A percentile compares a stretch with the other conserved stretches of the same genome.
These are phyloP conservation scores for Serinus canaria DNA, from an alignment of 2,113 vertebrate genomes.

Conservation along the genomic window DNA sequence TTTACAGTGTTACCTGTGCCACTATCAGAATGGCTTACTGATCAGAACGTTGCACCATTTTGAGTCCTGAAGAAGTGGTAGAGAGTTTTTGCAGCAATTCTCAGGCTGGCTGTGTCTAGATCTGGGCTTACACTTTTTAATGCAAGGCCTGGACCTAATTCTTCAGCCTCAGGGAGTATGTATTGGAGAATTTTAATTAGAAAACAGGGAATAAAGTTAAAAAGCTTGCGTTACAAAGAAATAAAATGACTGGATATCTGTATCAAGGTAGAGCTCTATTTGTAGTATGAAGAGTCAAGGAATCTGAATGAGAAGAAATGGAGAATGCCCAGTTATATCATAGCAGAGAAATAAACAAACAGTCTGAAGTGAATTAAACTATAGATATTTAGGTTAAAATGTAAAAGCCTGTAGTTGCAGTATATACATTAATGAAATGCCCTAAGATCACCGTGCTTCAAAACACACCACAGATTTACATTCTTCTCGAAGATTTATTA, in stretches of 20 bases:
- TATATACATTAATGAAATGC: neutral
- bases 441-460: neutral
- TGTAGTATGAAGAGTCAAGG: neutral
- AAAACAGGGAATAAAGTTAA: neutral
- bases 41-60: neutral
- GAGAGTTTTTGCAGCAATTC: neutral
- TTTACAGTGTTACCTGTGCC: neutral
- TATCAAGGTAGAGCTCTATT: neutral
- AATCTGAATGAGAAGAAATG: slow-evolving; percentile 11
- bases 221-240: neutral
- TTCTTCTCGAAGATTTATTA: neutral
- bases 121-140: neutral
- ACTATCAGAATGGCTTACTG: neutral
- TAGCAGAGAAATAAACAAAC: neutral
- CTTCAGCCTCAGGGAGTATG: neutral
- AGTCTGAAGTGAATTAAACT: neutral
- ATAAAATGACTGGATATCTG: neutral
- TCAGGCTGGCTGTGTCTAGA: neutral
- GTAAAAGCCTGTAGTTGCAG: neutral
- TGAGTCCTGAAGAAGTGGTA: neutral
- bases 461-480: neutral
- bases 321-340: neutral
- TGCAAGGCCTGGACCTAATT: neutral
- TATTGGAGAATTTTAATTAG: neutral
- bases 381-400: slow-evolving; percentile 15